Evolutionary conservation across 2,888 invertebrate species (phyloP).

Genomic region (Itoplectis maculator): DNA sequence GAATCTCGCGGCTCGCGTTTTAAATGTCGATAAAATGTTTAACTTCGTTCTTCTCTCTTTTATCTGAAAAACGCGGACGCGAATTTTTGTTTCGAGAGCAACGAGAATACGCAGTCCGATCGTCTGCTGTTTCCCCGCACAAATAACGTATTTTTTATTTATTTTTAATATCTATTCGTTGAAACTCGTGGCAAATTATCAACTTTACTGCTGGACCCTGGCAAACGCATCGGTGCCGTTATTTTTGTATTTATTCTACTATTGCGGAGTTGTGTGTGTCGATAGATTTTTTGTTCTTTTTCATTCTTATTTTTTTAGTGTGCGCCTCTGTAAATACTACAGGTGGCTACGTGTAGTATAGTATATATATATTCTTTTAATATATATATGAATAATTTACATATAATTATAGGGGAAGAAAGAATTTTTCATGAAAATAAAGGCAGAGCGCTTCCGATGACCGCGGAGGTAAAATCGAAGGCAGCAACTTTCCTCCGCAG

Average conservation of each 20-base stretch:
- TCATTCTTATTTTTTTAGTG: not conserved
- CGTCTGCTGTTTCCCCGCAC: not conserved
- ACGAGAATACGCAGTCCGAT: too few relatives aligned
- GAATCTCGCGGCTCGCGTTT: too few relatives aligned
- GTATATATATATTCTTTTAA: too few relatives aligned
- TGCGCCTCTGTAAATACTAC: conserved; percentile 2
- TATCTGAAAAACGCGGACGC: not conserved
- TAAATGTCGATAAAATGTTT: too few relatives aligned
- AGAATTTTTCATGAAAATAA: not conserved
- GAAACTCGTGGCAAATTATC: not conserved
- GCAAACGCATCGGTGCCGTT: conserved; percentile 6
- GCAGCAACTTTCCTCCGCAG: too few relatives aligned
- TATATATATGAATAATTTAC: not conserved
- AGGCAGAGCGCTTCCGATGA: too few relatives aligned
- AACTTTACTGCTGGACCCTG: conserved; percentile 9
- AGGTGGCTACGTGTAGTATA: conserved; percentile 15
- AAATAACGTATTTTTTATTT: not conserved
- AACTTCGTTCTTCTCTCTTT: too few relatives aligned
- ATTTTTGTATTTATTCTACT: not conserved
- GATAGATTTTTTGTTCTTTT: not conserved
- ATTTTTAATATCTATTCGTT: not conserved
- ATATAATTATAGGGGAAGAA: not conserved
- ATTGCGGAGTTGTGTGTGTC: conserved; percentile 1
- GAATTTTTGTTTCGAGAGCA: not conserved
- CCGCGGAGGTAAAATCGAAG: too few relatives aligned